These are phyloP conservation scores for Epinotia bilunana DNA, from an alignment of 2,888 invertebrate species.

Conservation along the genomic window DNA sequence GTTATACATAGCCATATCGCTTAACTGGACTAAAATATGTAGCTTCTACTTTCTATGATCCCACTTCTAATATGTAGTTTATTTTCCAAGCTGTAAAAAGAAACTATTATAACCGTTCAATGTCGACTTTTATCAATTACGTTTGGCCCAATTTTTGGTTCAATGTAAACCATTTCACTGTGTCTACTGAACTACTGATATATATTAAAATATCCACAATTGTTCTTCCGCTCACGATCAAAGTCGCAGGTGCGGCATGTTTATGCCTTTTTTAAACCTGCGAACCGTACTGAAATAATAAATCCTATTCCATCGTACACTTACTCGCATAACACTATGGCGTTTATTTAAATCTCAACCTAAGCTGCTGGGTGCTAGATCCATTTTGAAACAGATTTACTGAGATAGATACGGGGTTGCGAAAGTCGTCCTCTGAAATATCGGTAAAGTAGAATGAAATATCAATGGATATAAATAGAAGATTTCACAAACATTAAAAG, in stretches of 20 bases:
- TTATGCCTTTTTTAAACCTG: slow-evolving; percentile 38
- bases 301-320: slow-evolving; percentile 9
- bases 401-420: neutral
- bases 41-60: too few species aligned
- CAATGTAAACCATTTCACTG: neutral
- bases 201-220: slow-evolving; percentile 29
- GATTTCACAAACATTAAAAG: slow-evolving; percentile 35
- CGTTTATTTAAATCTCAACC: neutral
- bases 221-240: slow-evolving; percentile 33
- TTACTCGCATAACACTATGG: neutral
- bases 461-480: slow-evolving; percentile 31
- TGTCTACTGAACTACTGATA: neutral
- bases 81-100: neutral
- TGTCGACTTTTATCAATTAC: neutral
- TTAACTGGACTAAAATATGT: too few species aligned
- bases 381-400: neutral
- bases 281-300: slow-evolving; percentile 39
- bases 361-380: neutral
- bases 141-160: neutral
- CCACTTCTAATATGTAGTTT: too few species aligned
- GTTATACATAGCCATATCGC: too few species aligned
- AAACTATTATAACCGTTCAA: neutral
- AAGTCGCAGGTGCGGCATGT: slow-evolving; percentile 38
- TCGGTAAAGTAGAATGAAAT: slow-evolving; percentile 32
- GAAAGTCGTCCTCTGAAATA: slow-evolving; percentile 10